phyloP scores from a whole-genome alignment of 2,888 invertebrate genomes.

The Craniophora ligustri region DNA sequence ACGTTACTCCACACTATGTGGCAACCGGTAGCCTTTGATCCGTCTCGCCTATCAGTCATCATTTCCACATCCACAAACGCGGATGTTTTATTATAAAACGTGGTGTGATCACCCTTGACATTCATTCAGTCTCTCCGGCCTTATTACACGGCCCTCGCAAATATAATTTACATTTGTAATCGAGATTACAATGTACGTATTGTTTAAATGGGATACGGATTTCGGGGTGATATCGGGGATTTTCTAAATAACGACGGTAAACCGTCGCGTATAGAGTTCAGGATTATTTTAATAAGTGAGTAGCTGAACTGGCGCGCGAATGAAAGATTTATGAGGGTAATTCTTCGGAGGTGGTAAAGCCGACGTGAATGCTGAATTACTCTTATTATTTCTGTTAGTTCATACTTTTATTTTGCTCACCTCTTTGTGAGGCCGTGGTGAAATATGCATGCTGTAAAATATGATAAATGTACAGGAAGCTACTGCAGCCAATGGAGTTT shows the following conservation, averaged over 20 bases:
- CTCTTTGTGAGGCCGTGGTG: constrained; percentile 44
- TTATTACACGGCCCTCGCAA: constrained; percentile 52
- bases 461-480: constrained; percentile 48
- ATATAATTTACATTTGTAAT: constrained; percentile 65
- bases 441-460: constrained; percentile 40
- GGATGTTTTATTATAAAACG: constrained; percentile 56
- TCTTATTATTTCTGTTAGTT: constrained; percentile 59
- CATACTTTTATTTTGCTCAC: constrained; percentile 53
- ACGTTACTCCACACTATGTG: constrained; percentile 24
- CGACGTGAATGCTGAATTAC: constrained; percentile 55
- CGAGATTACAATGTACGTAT: constrained; percentile 56
- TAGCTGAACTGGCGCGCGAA: constrained; percentile 51
- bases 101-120: constrained; percentile 63
- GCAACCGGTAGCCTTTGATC: constrained; percentile 54
- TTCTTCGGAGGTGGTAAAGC: constrained; percentile 62
- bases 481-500: constrained; percentile 23
- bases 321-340: constrained; percentile 67
- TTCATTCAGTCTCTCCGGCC: constrained; percentile 52
- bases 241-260: constrained; percentile 58
- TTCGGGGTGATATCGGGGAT: constrained; percentile 45
- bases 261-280: constrained; percentile 55
- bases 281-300: constrained; percentile 56
- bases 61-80: constrained; percentile 46
- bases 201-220: constrained; percentile 60
- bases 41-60: constrained; percentile 43